Base-by-base conservation (phyloP, 2,888 invertebrate genomes). In the Congeria kusceri region DNA sequence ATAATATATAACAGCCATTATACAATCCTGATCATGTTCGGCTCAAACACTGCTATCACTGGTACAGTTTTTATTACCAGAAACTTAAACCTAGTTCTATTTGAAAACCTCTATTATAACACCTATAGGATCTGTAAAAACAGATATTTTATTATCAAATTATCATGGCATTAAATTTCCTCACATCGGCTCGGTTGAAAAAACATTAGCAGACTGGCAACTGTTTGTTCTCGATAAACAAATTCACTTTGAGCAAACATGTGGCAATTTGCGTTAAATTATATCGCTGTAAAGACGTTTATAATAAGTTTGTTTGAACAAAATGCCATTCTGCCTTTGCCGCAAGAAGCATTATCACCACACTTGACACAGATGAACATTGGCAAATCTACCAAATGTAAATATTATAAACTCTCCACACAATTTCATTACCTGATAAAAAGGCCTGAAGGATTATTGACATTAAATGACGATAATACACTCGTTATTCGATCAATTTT, bases 111-210 rank as follows among this genome's bases (percentile, higher is more conserved):
- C 58, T 67, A 44, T 46, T 67, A 20, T 39, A 58, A 47, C 18
- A 46, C 28, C n/a, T 53, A 32, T 49, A 44, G 3, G 20, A 49
- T 61, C 23, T 28, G 11, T n/a, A 18, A 61, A 20, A 47, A 59
- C 39, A 58, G 23, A 39, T 61, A 61, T 61, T 61, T 68, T 68
- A 47, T 32, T 23, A 27, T 53, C 44, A 44, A 57, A 63, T 70
- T 70, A 70, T 70, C 39, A n/a, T 1, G 18, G 62, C 63, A 70
- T 63, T 63, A 63, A 69, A 62, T 69, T 49, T 69, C 27, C 25
- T 61, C 25, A 59, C 27, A 59, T 59, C 13, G 2, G 13, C 18
- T 20, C 23, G 23, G 27, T n/a, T 64, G 28, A 27, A 64, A 27
- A 27, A 46, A 28, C 27, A 64, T 15, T 3, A 27, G 18, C 25